A percentile compares a stretch with the other conserved stretches of the same genome.
Evolutionary conservation across 2,888 invertebrate genomes (phyloP).

Genomic region (Lysandra bellargus): DNA sequence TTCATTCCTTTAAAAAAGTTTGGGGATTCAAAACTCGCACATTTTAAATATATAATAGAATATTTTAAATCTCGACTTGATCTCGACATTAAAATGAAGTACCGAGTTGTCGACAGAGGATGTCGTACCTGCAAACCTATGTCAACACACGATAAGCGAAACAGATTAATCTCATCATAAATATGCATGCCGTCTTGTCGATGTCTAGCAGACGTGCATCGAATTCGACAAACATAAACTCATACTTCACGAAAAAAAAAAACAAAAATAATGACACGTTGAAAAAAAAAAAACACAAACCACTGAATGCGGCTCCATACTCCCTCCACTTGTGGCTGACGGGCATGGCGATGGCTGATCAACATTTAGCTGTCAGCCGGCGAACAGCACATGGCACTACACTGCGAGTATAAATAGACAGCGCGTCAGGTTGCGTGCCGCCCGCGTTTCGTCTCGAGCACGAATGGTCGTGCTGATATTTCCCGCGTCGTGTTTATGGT

Average conservation of each 20-base stretch:
- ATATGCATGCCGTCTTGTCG: slow-evolving; percentile 8
- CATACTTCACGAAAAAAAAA: neutral
- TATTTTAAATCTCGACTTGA: too few relatives aligned
- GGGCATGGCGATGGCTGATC: slow-evolving; percentile 64
- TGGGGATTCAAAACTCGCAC: neutral
- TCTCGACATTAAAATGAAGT: neutral
- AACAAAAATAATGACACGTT: neutral
- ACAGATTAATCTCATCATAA: slow-evolving; percentile 5
- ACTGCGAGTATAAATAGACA: slow-evolving; percentile 61
- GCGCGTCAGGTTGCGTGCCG: slow-evolving; percentile 61
- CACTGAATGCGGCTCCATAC: slow-evolving; percentile 74
- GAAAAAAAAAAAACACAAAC: slow-evolving; percentile 54
- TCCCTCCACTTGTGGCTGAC: slow-evolving; percentile 73
- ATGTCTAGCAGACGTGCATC: neutral
- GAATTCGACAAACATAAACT: neutral
- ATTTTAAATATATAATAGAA: neutral
- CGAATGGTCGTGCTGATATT: slow-evolving; percentile 59
- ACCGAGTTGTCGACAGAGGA: neutral
- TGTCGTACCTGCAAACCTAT: neutral
- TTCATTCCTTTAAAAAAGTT: neutral
- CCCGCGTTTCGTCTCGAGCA: slow-evolving; percentile 64
- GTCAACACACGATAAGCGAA: slow-evolving; percentile 7
- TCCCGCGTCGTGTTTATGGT: slow-evolving; percentile 60
- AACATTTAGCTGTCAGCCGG: slow-evolving; percentile 66
- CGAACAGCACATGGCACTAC: slow-evolving; percentile 54